Conservation (phyloP, 2,888 invertebrate species). For the Erebia aethiops region DNA sequence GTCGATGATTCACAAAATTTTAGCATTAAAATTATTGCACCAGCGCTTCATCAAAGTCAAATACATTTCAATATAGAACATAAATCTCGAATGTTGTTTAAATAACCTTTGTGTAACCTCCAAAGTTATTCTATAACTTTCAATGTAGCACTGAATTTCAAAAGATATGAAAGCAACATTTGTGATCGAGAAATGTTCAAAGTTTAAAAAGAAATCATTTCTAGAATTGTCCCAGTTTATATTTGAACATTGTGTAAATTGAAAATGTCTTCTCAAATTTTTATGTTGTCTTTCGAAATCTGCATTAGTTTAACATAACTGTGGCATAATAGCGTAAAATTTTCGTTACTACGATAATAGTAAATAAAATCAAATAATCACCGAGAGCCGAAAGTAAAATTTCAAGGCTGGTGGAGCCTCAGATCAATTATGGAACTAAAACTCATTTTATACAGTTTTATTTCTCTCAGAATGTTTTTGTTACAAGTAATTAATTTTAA, state of each 20-base stretch:
- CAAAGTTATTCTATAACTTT: constrained; percentile 4
- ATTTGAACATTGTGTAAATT: not conserved
- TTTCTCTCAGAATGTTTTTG: not conserved
- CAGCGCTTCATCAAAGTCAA: not conserved
- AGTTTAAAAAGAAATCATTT: constrained; percentile 21
- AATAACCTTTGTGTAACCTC: constrained; percentile 6
- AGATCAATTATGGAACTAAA: not conserved
- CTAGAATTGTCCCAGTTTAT: not conserved
- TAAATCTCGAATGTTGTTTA: constrained; percentile 13
- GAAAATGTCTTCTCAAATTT: constrained; percentile 2
- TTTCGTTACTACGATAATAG: not conserved
- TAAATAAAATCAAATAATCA: too few relatives aligned
- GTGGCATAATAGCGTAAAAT: not conserved
- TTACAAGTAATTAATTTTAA: not conserved
- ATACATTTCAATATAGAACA: not conserved
- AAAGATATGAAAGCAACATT: constrained; percentile 23
- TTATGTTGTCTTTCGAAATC: not conserved
- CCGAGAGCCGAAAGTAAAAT: not conserved
- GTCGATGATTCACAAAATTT: not conserved
- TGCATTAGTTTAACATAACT: not conserved
- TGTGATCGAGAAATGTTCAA: constrained; percentile 14
- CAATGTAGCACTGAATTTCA: constrained; percentile 21
- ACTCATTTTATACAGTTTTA: not conserved
- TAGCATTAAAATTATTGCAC: not conserved
- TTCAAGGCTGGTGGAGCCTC: not conserved